A percentile compares a stretch with the other conserved stretches of the same genome.
Conservation (phyloP, 2,797 vertebrate species). For the Bradypodion pumilum region DNA sequence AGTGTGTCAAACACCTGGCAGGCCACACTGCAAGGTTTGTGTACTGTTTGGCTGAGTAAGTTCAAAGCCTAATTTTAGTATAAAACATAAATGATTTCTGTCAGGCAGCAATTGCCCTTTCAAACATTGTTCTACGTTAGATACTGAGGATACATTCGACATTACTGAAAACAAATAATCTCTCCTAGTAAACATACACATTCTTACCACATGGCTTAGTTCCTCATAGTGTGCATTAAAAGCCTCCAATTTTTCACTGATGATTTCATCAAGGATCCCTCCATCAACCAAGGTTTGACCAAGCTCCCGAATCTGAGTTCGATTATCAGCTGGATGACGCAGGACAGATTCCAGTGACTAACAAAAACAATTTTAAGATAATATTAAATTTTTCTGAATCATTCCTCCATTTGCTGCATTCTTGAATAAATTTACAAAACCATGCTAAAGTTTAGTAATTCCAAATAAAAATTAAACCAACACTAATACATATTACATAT, state of each 20-base stretch:
- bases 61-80: background rate
- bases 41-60: background rate
- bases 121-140: background rate
- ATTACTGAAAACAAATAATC: constrained; percentile 9
- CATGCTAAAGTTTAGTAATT: background rate
- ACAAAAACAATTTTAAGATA: background rate
- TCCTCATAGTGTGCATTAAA: constrained; percentile 92
- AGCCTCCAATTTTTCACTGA: constrained; percentile 92
- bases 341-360: constrained; percentile 88
- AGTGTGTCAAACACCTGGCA: background rate
- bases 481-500: background rate
- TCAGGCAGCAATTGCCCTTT: background rate
- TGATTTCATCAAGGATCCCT: constrained; percentile 96
- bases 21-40: background rate
- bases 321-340: constrained; percentile 95
- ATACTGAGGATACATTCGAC: background rate
- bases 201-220: constrained; percentile 88
- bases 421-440: background rate
- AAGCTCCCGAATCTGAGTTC: constrained; percentile 96
- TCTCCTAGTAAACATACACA: background rate
- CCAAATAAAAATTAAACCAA: background rate
- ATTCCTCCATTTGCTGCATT: background rate
- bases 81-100: constrained; percentile 3
- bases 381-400: background rate
- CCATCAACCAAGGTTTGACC: constrained; percentile 97